Base-by-base conservation (phyloP, 30 jellyfish, hydroid and myxozoan genomes). In the Cassiopea andromeda region DNA sequence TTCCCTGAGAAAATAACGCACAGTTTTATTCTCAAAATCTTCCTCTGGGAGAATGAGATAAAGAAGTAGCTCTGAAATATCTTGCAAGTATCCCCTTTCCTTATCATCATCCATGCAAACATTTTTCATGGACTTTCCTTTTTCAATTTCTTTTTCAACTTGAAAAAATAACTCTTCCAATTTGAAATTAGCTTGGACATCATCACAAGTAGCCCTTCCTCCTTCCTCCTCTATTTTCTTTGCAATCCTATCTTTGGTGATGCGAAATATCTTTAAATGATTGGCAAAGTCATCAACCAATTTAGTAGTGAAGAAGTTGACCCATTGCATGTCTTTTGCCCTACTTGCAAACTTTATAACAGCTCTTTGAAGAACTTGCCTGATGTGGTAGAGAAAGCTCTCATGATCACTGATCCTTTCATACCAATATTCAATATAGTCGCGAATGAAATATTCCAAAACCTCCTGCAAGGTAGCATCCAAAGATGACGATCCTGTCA, bases 381-480 rank as follows among this genome's bases (percentile, higher is more conserved):
- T 92, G 57, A 92, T 70, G 46, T 96, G 97, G 72, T 92, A 96
- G 46, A 75, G 82, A 61, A 92, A 84, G 50, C 91, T 57, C 70
- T 91, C 98, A 83, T 96, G 97, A 27, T 96, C 98, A 50, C 97
- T 79, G 75, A 96, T 77, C 8, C 91, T 74, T 27, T 49, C 75
- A 76, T 96, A 96, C 99, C 99, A 96, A 73, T 92, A 86, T 60
- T 92, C 84, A 38, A 96, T 84, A 79, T 96, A 96, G 81, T 96
- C 99, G 8, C 98, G 97, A 19, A 96, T 75, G 92, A 96, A 92
- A 60, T 60, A 91, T 48, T 96, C 98, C 2, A 96, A 73, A 72
- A 96, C 99, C 97, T 96, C 99, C 85, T 96, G 99, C 46, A 96
- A 61, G 4, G 95, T 98, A 68, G 93, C 97, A 85, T 96, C 99